Percentiles rank a stretch among this genome's conserved stretches.
Evolutionary conservation across 2,113 vertebrate species (phyloP).

Genomic region (Catagonus wagneri): DNA sequence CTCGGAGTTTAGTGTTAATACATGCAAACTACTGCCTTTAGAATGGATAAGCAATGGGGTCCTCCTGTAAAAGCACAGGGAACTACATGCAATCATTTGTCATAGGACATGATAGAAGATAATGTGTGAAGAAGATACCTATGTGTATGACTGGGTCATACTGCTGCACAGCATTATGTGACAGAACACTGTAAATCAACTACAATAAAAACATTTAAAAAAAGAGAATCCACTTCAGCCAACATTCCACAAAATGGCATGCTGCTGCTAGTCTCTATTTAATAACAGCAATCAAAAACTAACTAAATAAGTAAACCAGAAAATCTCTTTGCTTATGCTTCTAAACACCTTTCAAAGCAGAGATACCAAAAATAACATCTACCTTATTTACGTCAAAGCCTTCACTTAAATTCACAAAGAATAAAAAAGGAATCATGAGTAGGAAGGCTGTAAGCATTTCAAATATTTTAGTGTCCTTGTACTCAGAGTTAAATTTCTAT

Average conservation of each 20-base stretch:
- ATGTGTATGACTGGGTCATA: too few species aligned
- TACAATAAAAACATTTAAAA: too few species aligned
- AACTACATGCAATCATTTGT: too few species aligned
- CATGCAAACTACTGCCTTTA: not conserved
- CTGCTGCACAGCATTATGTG: too few species aligned
- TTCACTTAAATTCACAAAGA: slow-evolving; percentile 88
- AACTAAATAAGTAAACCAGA: not conserved
- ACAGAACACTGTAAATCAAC: too few species aligned
- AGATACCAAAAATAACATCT: slow-evolving; percentile 90
- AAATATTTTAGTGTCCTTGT: not conserved
- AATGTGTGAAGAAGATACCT: too few species aligned
- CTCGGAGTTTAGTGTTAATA: not conserved
- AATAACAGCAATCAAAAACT: too few species aligned
- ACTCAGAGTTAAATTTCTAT: not conserved
- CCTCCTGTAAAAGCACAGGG: too few species aligned
- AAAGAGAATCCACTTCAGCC: too few species aligned
- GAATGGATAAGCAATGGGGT: too few species aligned
- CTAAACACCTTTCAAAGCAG: not conserved
- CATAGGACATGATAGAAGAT: too few species aligned
- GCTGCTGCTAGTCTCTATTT: not conserved
- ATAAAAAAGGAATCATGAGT: slow-evolving; percentile 21
- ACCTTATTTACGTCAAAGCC: slow-evolving; percentile 90
- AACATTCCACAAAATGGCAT: not conserved
- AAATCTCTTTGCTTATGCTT: not conserved
- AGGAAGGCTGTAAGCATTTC: slow-evolving; percentile 21